Evolutionary conservation across 2,888 invertebrate genomes (phyloP).

Genomic region (Clunio marinus): DNA sequence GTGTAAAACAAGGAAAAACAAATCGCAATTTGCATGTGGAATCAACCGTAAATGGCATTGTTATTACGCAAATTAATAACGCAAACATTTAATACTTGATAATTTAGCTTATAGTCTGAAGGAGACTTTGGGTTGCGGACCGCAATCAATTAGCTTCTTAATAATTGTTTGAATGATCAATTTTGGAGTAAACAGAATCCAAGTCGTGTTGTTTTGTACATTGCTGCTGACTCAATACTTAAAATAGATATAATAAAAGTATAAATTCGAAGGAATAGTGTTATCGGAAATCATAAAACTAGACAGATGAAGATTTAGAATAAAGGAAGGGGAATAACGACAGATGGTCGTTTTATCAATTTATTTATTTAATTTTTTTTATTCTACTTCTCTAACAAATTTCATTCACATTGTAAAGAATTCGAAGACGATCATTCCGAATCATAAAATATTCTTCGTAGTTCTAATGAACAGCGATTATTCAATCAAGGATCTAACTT

Average conservation of each 20-base stretch:
- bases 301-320: too few relatives aligned
- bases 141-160: conserved; percentile 17
- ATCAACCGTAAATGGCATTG: background rate
- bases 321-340: too few relatives aligned
- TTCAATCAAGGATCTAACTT: conserved; percentile 21
- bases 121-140: background rate
- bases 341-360: conserved; percentile 12
- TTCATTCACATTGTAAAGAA: background rate
- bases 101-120: background rate
- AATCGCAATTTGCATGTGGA: background rate
- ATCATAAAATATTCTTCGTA: background rate
- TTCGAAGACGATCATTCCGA: background rate
- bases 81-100: background rate
- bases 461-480: background rate
- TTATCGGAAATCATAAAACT: too few relatives aligned
- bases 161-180: background rate
- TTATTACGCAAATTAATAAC: background rate
- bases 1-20: background rate
- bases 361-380: background rate
- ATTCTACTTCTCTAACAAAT: background rate
- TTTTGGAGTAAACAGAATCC: background rate
- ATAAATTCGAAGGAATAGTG: too few relatives aligned
- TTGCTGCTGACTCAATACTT: too few relatives aligned
- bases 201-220: too few relatives aligned
- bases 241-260: too few relatives aligned